Evolutionary conservation across 2,888 invertebrate species (phyloP).

Genomic region (Deilephila elpenor): DNA sequence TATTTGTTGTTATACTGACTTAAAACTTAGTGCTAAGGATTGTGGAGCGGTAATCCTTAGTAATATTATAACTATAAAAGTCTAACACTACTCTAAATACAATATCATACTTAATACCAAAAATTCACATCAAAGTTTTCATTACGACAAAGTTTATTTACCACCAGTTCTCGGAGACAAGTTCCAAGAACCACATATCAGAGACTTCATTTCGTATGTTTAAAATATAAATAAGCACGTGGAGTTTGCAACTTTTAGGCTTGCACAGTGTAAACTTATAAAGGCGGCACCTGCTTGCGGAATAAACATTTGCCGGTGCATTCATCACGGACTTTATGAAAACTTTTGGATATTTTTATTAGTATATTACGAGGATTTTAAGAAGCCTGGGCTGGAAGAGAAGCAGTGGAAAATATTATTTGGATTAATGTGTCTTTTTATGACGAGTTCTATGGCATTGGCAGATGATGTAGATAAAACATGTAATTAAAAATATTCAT

Average conservation of each 20-base stretch:
- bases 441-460: too few species aligned
- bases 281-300: conserved; percentile 25
- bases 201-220: conserved; percentile 66
- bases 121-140: not conserved
- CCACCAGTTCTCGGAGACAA: conserved; percentile 40
- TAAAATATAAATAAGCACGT: conserved; percentile 69
- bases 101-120: too few species aligned
- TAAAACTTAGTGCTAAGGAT: too few species aligned
- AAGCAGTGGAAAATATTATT: too few species aligned
- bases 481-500: too few species aligned
- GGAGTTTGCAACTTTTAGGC: conserved; percentile 46
- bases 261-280: conserved; percentile 29
- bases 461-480: too few species aligned
- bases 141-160: conserved; percentile 19
- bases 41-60: too few species aligned
- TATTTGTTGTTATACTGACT: too few species aligned
- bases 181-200: conserved; percentile 61
- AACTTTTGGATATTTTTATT: not conserved
- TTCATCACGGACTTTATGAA: conserved; percentile 33
- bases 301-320: conserved; percentile 32
- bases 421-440: too few species aligned
- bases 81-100: not conserved
- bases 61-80: too few species aligned
- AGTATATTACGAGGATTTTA: not conserved
- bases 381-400: too few species aligned